A percentile compares a stretch with the other conserved stretches of the same genome.
Conservation (phyloP, 2,113 vertebrate species). For the Labeo rohita region DNA sequence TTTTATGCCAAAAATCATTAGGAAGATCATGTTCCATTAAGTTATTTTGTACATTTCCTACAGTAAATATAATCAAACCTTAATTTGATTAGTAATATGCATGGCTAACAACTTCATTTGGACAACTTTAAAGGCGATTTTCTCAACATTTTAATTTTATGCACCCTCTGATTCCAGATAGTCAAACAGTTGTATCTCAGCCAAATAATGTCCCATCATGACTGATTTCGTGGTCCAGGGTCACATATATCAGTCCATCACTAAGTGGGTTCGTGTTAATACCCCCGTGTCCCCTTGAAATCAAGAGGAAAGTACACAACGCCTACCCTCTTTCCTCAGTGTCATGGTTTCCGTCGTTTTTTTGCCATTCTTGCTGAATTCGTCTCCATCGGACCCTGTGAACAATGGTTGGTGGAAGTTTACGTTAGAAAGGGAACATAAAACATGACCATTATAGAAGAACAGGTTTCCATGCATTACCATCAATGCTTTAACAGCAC, state of each 20-base stretch:
- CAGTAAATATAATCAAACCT: no score
- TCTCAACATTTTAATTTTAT: no score
- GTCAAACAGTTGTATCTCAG: no score
- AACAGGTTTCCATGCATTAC: background rate
- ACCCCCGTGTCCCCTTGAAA: background rate
- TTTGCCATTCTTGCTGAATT: slow-evolving; percentile 82
- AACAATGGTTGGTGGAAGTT: slow-evolving; percentile 11
- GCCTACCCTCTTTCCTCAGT: slow-evolving; percentile 91
- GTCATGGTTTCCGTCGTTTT: slow-evolving; percentile 91
- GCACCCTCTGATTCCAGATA: no score
- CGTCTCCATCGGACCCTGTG: slow-evolving; percentile 82
- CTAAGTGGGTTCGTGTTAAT: background rate
- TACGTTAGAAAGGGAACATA: background rate
- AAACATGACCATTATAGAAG: background rate
- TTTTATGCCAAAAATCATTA: no score
- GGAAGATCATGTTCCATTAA: no score
- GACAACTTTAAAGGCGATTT: no score
- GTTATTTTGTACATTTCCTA: no score
- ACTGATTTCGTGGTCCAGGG: no score
- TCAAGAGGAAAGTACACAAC: background rate
- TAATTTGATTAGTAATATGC: no score
- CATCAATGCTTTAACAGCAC: background rate
- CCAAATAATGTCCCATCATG: no score
- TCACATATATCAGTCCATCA: background rate
- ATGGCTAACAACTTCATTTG: no score